Evolutionary conservation across 2,797 vertebrate species (phyloP), one percentile per base, ranked within the genome.

Genomic region (Myioborus melanocephalus): DNA sequence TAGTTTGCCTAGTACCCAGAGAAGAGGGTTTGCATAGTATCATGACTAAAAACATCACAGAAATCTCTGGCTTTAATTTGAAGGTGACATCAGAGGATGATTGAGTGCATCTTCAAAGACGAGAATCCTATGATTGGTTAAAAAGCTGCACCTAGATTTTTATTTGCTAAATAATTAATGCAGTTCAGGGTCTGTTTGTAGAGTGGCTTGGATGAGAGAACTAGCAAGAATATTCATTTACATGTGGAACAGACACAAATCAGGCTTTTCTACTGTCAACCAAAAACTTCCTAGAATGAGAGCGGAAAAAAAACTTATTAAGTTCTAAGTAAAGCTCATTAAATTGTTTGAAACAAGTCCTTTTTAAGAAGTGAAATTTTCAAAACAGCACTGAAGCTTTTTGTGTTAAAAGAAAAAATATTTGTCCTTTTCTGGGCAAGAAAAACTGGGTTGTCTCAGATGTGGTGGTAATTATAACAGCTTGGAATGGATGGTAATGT

Each of bases 391-490:
- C 30, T 44, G 35, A 83, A 90, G 30, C 4, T 11, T 75, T 90
- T 75, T 57, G 12, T 63, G 35, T 30, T 64, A 21, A 56, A 92
- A 76, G 49, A 87, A 87, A 71, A 52, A 23, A 28, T 37, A 13
- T 79, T 83, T 84, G 43, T 30, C 83, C 60, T 94, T 90, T 93
- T 90, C 89, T 93, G 78, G 41, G 60, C 52, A 93, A 84, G 90
- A 91, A 39, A 39, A 39, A 76, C 14, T 22, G 14, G 0, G 6
- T 50, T 79, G 46, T 69, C 83, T 88, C 39, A 87, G 41, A 89
- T 90, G 35, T 56, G 35, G 3, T 60, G 55, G 49, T 82, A 91
- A 87, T 77, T 79, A 6, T 22, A 72, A 90, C 34, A 41, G 16
- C 26, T 94, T 87, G 60, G 64, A 87, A 84, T 65, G 35, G 63